phyloP scores from a whole-genome alignment of 2,888 invertebrate genomes.

The Lasioglossum oenotherae region DNA sequence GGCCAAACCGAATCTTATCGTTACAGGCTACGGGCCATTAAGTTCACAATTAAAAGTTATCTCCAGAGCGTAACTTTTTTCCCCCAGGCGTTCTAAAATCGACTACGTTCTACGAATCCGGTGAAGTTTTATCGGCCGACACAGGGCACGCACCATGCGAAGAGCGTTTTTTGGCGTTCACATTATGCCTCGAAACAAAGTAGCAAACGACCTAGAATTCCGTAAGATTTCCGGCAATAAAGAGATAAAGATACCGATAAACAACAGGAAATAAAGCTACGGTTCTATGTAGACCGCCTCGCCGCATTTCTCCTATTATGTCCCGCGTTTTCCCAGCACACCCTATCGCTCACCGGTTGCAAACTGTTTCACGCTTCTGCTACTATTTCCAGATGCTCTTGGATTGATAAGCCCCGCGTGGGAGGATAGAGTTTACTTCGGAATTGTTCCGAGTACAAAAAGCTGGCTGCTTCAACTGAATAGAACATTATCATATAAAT shows the following conservation, averaged over 20 bases:
- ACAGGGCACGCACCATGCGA: neutral
- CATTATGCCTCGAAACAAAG: neutral
- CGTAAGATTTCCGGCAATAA: slow-evolving; percentile 1
- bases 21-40: neutral
- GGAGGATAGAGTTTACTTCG: slow-evolving; percentile 12
- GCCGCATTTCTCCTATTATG: slow-evolving; percentile 32
- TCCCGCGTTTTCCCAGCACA: slow-evolving; percentile 26
- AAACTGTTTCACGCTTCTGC: slow-evolving; percentile 52
- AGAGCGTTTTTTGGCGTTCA: neutral
- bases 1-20: neutral
- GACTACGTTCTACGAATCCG: neutral
- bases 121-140: neutral
- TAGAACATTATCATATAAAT: slow-evolving; percentile 7
- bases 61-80: neutral
- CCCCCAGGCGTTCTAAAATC: neutral
- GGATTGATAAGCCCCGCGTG: slow-evolving; percentile 21
- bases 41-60: neutral
- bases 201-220: neutral
- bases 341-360: slow-evolving; percentile 32
- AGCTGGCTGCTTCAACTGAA: neutral
- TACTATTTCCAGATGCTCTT: slow-evolving; percentile 42
- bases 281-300: neutral
- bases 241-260: slow-evolving; percentile 26
- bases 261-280: slow-evolving; percentile 26
- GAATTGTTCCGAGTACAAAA: neutral